Evolutionary conservation across 2,113 vertebrate genomes (phyloP), one percentile per base, ranked within the genome.

Genomic region (Hydropotes inermis): DNA sequence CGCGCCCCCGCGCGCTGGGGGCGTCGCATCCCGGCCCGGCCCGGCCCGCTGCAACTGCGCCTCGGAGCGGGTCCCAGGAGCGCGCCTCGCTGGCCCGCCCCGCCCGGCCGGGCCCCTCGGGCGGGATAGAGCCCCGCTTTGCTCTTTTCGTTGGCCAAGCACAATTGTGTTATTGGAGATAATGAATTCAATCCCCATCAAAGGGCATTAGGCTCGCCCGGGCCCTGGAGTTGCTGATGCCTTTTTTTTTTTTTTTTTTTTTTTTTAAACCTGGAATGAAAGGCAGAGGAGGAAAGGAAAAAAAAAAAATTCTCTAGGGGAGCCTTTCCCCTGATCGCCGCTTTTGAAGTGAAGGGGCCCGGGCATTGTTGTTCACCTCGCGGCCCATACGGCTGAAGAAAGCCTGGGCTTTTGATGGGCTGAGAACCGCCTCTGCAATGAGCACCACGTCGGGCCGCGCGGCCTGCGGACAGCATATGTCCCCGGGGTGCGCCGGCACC

Each of bases 121-220:
- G 98, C 98, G 33, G 94, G 30, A 91, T n/a, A 98, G 99, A 99
- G 99, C 98, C 98, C 99, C 99, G 99, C 99, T 99, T 99, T 99
- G 99, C 99, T 99, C 99, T 99, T 99, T 99, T 99, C 99, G 99
- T 99, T 99, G 99, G 99, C 99, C 98, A 98, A 99, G 99, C 99
- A 99, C 99, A 99, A 99, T 99, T 99, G 99, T 99, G 99, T 99
- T 99, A 99, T 99, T 99, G 99, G 99, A 99, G 99, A 99, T 99
- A 99, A 99, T 99, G 99, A 99, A 99, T 99, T 99, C 99, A 99
- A 99, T 99, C 99, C 99, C 99, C 99, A 99, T 99, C 99, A 99
- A 99, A 99, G 99, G 99, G 99, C 99, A 99, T 99, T 99, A 99
- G 99, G 99, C 99, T 99, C 98, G 99, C 99, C 99, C 99, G 96